Evolutionary conservation across 1,140 invertebrate species (phyloP).

Genomic region (Drosophila ogumai): DNA sequence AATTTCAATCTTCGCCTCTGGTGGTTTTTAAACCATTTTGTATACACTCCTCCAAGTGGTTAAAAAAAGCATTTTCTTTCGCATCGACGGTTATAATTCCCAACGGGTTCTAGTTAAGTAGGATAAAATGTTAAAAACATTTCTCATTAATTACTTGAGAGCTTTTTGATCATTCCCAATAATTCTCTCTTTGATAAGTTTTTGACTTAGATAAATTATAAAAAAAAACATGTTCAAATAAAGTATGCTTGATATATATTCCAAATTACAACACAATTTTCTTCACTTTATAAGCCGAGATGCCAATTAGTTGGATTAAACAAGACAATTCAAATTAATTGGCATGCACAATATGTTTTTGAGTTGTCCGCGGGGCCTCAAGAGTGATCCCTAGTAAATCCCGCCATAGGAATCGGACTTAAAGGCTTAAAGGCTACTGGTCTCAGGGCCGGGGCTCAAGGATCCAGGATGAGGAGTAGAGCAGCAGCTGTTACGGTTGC

Average conservation of each 20-base stretch:
- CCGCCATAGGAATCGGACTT: constrained; percentile 11
- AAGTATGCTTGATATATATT: not conserved
- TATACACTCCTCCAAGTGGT: no score
- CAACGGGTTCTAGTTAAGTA: no score
- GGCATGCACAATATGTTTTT: constrained; percentile 4
- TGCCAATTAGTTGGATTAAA: constrained; percentile 12
- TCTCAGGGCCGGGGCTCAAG: not conserved
- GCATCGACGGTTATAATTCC: no score
- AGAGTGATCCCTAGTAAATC: constrained; percentile 12
- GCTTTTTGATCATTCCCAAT: no score
- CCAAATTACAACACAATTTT: not conserved
- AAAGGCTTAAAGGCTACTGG: constrained; percentile 21
- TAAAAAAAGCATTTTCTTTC: no score
- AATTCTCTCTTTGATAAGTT: not conserved
- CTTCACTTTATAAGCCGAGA: not conserved
- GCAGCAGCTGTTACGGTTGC: constrained; percentile 23
- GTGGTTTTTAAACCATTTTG: no score
- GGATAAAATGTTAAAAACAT: no score
- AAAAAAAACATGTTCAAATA: no score
- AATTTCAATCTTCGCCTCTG: no score
- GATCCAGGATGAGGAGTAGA: not conserved
- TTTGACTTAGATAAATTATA: not conserved
- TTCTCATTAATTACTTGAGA: not conserved
- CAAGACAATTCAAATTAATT: constrained; percentile 5
- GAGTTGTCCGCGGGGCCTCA: constrained; percentile 8